These are phyloP conservation scores for Amiota mariae DNA, from an alignment of 2,888 invertebrate species.

Conservation along the genomic window DNA sequence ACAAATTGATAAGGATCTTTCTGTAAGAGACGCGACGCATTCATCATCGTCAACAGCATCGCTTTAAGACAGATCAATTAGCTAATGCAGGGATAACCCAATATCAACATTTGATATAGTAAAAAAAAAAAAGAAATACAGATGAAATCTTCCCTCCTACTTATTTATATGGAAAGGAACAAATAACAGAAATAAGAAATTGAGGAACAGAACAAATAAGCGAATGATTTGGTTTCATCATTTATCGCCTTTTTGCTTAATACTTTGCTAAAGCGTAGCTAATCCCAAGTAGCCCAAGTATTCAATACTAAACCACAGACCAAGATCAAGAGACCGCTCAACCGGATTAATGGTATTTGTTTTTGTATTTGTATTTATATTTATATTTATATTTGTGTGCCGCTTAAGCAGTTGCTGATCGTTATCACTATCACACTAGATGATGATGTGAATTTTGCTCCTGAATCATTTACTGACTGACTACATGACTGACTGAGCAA, in stretches of 20 bases:
- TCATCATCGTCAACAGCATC: constrained; percentile 16
- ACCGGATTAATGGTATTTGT: constrained; percentile 8
- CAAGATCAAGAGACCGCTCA: background rate
- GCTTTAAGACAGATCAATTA: constrained; percentile 20
- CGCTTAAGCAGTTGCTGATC: background rate
- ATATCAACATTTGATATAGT: background rate
- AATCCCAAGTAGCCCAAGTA: constrained; percentile 4
- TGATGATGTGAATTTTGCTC: too few relatives aligned
- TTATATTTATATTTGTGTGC: background rate
- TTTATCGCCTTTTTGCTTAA: constrained; percentile 22
- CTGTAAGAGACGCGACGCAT: background rate
- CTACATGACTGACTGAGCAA: too few relatives aligned
- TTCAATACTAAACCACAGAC: too few relatives aligned
- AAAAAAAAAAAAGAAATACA: background rate
- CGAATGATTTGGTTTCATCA: background rate
- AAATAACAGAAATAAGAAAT: background rate
- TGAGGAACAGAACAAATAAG: background rate
- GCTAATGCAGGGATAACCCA: constrained; percentile 20
- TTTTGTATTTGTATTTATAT: constrained; percentile 5
- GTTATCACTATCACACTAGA: too few relatives aligned
- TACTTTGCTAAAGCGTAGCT: constrained; percentile 1
- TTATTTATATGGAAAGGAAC: background rate
- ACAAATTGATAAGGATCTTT: background rate
- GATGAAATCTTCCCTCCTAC: too few relatives aligned
- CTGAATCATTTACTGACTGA: too few relatives aligned